Evolutionary conservation across 2,888 invertebrate species (phyloP).

Genomic region (Apamea crenata): DNA sequence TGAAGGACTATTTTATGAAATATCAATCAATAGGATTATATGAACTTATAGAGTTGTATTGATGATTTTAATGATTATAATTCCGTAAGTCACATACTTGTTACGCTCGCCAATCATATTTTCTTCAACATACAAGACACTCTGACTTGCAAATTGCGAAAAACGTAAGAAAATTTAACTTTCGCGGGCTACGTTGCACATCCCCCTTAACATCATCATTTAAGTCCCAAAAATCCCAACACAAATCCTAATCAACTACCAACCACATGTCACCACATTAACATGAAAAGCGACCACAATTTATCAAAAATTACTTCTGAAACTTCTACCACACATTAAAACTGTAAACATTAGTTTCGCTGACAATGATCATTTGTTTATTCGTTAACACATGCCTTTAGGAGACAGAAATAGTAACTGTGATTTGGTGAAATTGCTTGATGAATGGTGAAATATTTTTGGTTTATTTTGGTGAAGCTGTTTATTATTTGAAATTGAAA

Average conservation of each 20-base stretch:
- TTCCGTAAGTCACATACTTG: too few relatives aligned
- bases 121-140: too few relatives aligned
- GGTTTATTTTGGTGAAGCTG: constrained; percentile 33
- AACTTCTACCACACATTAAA: constrained; percentile 68
- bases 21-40: too few relatives aligned
- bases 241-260: constrained; percentile 23
- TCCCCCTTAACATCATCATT: neutral
- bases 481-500: constrained; percentile 15
- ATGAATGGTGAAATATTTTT: constrained; percentile 47
- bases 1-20: too few relatives aligned
- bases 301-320: constrained; percentile 67
- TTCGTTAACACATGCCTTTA: constrained; percentile 64
- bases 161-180: too few relatives aligned
- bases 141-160: too few relatives aligned
- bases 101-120: too few relatives aligned
- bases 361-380: constrained; percentile 81
- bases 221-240: constrained; percentile 7
- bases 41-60: too few relatives aligned
- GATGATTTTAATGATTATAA: too few relatives aligned
- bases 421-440: constrained; percentile 56
- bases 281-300: constrained; percentile 49
- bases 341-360: constrained; percentile 75
- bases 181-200: too few relatives aligned
- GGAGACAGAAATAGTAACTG: constrained; percentile 56
- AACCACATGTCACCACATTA: constrained; percentile 46